phyloP scores from a whole-genome alignment of 2,797 vertebrate genomes.

The Etheostoma perlongum region DNA sequence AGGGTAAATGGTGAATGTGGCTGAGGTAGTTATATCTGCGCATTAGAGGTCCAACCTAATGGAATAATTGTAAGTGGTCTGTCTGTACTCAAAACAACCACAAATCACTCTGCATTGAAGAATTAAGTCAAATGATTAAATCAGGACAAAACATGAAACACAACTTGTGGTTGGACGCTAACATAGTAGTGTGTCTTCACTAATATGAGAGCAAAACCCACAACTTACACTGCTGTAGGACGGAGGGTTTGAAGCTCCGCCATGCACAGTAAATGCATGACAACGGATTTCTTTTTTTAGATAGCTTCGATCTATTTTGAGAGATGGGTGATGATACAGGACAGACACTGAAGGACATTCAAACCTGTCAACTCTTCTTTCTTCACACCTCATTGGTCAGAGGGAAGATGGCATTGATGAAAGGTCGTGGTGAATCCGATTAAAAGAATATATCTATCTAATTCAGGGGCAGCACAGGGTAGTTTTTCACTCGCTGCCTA shows the following conservation, averaged over 20 bases:
- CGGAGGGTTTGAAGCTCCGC: conserved; percentile 42
- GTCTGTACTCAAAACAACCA: conserved; percentile 7
- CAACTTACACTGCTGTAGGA: conserved; percentile 20
- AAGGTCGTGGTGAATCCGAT: conserved; percentile 67
- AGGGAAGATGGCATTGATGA: conserved; percentile 66
- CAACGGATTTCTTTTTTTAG: conserved; percentile 73
- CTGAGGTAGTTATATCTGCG: neutral
- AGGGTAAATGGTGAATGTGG: neutral
- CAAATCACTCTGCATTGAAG: neutral
- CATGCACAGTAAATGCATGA: conserved; percentile 59
- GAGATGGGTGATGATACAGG: conserved; percentile 77
- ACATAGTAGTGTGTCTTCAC: neutral
- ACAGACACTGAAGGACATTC: conserved; percentile 77
- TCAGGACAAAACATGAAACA: conserved; percentile 13
- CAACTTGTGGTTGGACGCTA: neutral
- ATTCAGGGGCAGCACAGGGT: conserved; percentile 22
- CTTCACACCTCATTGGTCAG: conserved; percentile 73
- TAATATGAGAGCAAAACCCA: conserved; percentile 21
- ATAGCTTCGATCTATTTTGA: conserved; percentile 75
- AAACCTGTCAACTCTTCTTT: conserved; percentile 71
- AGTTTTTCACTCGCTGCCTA: conserved; percentile 46
- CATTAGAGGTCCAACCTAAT: neutral
- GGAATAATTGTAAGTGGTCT: neutral
- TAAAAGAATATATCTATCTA: conserved; percentile 66
- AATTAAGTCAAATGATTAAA: neutral